phyloP scores from a whole-genome alignment of 2,888 invertebrate species.

The Euzophera pinguis region DNA sequence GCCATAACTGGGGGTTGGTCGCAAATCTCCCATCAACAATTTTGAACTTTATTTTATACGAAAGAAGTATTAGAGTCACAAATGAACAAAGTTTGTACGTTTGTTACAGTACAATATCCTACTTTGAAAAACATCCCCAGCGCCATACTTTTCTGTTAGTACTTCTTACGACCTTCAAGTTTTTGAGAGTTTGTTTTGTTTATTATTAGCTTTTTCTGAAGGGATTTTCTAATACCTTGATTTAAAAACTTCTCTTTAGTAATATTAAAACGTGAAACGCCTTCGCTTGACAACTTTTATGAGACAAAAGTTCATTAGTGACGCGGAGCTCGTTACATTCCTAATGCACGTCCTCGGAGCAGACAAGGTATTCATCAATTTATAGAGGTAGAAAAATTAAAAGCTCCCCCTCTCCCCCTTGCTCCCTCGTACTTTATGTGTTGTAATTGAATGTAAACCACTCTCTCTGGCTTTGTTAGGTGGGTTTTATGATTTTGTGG shows the following conservation, averaged over 20 bases:
- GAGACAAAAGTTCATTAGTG: background rate
- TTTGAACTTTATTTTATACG: background rate
- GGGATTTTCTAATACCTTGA: background rate
- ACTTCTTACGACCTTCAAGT: constrained; percentile 1
- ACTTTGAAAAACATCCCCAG: constrained; percentile 1
- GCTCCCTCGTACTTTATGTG: background rate
- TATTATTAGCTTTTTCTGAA: background rate
- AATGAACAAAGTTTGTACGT: constrained; percentile 6
- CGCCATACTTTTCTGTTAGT: background rate
- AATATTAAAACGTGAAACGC: background rate
- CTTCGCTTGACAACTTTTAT: background rate
- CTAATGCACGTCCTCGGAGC: background rate
- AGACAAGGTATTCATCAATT: constrained; percentile 6
- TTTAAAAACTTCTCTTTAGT: background rate
- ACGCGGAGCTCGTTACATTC: constrained; percentile 1
- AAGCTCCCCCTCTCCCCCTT: background rate
- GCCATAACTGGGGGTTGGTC: background rate
- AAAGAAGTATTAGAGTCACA: constrained; percentile 3
- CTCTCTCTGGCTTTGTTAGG: constrained; percentile 14
- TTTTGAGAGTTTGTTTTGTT: background rate
- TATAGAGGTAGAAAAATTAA: constrained; percentile 6
- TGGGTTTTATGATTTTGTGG: constrained; percentile 10
- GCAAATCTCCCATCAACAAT: background rate
- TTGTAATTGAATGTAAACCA: constrained; percentile 10
- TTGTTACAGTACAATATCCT: constrained; percentile 1